Conservation (phyloP, 2,888 invertebrate genomes). For the Neoaliturus tenellus region DNA sequence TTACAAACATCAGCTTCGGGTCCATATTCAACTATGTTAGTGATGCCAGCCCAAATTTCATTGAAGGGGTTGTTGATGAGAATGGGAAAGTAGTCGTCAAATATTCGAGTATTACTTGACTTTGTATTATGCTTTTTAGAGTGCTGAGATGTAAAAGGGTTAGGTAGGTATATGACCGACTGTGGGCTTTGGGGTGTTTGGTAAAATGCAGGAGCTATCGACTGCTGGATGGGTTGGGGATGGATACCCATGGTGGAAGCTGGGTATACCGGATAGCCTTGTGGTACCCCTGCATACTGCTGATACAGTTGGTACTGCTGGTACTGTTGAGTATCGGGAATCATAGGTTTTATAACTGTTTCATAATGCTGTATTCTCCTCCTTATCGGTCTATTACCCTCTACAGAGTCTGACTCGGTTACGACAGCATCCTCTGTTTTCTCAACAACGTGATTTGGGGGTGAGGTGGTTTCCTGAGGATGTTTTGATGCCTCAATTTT, state of each 20-base stretch:
- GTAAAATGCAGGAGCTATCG: background rate
- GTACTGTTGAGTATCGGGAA: background rate
- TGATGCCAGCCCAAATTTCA: slow-evolving; percentile 61
- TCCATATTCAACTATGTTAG: slow-evolving; percentile 75
- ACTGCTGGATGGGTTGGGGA: background rate
- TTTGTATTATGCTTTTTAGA: slow-evolving; percentile 7
- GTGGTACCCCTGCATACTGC: background rate
- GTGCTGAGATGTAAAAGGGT: slow-evolving; percentile 8
- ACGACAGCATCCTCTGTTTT: slow-evolving; percentile 26
- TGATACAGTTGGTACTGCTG: background rate
- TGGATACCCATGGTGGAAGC: slow-evolving; percentile 18
- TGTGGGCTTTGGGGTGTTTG: background rate
- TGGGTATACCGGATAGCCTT: slow-evolving; percentile 1
- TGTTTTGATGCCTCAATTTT: slow-evolving; percentile 22
- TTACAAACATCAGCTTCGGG: slow-evolving; percentile 76
- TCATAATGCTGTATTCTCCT: slow-evolving; percentile 56
- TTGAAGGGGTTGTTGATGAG: slow-evolving; percentile 58
- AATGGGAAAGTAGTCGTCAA: slow-evolving; percentile 57
- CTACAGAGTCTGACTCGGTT: slow-evolving; percentile 7
- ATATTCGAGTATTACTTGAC: slow-evolving; percentile 18
- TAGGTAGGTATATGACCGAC: slow-evolving; percentile 36
- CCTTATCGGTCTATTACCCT: slow-evolving; percentile 30
- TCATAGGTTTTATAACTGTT: slow-evolving; percentile 53
- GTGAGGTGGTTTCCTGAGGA: background rate
- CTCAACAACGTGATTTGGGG: background rate